Conservation (phyloP, 2,113 vertebrate genomes). For the Cariama cristata region DNA sequence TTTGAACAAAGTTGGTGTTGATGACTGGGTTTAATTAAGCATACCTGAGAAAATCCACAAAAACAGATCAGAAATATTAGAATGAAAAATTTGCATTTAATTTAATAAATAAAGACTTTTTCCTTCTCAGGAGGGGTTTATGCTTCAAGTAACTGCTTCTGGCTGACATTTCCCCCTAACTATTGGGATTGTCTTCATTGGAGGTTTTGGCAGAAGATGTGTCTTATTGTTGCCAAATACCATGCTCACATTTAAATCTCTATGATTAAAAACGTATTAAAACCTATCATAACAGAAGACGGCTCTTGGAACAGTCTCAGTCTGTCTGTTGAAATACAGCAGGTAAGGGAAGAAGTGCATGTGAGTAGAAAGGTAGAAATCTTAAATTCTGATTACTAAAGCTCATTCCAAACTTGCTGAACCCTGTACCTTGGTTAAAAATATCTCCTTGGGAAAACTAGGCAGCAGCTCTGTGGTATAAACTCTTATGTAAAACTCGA, state of each 20-base stretch:
- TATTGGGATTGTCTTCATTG: not conserved
- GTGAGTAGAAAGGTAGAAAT: not conserved
- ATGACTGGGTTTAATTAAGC: constrained; percentile 56
- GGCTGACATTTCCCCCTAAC: not conserved
- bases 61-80: not conserved
- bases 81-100: not conserved
- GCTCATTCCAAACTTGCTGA: not conserved
- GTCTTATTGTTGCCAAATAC: not conserved
- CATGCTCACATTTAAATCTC: not conserved
- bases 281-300: not conserved
- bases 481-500: not conserved
- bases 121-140: not conserved
- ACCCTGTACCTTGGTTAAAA: not conserved
- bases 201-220: not conserved
- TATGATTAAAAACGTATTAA: not conserved
- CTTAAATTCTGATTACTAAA: not conserved
- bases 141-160: not conserved
- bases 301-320: not conserved
- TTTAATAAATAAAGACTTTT: not conserved
- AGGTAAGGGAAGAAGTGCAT: not conserved
- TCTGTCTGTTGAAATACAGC: not conserved
- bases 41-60: constrained; percentile 28
- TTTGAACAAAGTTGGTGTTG: constrained; percentile 33
- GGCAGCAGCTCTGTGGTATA: not conserved
- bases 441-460: not conserved